Conservation (phyloP, 2,888 invertebrate genomes). For the Amphipyra tragopoginis region DNA sequence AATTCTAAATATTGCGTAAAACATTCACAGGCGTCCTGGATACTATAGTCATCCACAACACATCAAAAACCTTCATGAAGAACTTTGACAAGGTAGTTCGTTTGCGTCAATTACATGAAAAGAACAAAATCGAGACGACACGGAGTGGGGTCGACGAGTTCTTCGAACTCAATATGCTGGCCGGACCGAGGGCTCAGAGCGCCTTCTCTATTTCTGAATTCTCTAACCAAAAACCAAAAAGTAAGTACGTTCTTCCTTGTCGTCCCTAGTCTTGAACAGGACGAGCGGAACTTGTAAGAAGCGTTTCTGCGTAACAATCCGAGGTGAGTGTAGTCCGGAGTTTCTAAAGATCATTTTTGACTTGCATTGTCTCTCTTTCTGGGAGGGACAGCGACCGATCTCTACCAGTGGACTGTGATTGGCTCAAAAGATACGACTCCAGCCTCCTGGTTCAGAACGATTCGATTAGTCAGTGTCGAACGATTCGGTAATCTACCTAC, state of each 20-base stretch:
- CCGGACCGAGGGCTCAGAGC: conserved; percentile 76
- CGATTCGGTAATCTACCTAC: too few relatives aligned
- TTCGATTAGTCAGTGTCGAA: too few relatives aligned
- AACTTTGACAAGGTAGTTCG: conserved; percentile 90
- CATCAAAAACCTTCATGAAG: conserved; percentile 91
- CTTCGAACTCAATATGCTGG: conserved; percentile 82
- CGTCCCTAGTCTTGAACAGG: neutral
- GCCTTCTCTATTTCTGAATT: conserved; percentile 73
- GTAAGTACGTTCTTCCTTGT: conserved; percentile 58
- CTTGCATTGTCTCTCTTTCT: too few relatives aligned
- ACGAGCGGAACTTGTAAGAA: too few relatives aligned
- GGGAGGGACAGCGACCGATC: too few relatives aligned
- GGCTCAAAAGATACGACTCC: too few relatives aligned
- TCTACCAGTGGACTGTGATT: too few relatives aligned
- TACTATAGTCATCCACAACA: conserved; percentile 89
- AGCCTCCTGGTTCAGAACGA: too few relatives aligned
- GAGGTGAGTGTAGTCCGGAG: too few relatives aligned
- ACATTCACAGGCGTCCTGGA: conserved; percentile 89
- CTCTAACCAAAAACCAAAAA: conserved; percentile 71
- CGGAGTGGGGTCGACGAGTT: conserved; percentile 79
- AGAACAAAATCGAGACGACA: conserved; percentile 72
- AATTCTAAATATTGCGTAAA: neutral
- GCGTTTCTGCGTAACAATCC: too few relatives aligned
- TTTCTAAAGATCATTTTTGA: too few relatives aligned
- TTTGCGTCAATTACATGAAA: conserved; percentile 80